Percentiles rank a stretch among this genome's conserved stretches.
Evolutionary conservation across 1,140 invertebrate genomes (phyloP).

Genomic region (Daktulosphaira vitifoliae): DNA sequence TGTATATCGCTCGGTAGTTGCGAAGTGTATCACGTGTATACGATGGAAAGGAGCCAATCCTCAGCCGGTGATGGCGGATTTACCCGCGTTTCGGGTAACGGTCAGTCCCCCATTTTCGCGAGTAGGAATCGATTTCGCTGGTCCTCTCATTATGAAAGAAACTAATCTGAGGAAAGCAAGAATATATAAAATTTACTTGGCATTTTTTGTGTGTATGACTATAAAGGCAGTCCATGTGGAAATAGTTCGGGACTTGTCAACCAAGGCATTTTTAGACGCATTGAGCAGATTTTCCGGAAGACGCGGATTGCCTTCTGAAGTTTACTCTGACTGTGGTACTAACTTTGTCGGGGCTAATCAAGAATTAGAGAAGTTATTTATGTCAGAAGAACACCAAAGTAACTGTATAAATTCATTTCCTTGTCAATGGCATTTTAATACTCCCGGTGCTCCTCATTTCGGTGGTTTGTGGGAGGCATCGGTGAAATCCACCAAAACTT

Average conservation of each 20-base stretch:
- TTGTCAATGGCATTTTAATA: constrained; percentile 39
- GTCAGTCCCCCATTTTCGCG: too few species aligned
- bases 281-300: constrained; percentile 39
- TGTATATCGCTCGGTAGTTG: too few species aligned
- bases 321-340: constrained; percentile 41
- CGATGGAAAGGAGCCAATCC: too few species aligned
- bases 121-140: too few species aligned
- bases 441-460: constrained; percentile 38
- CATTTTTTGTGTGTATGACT: constrained; percentile 44
- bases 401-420: not conserved
- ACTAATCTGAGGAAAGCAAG: constrained; percentile 28
- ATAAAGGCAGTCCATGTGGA: constrained; percentile 44
- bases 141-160: constrained; percentile 39
- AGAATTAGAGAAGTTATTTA: too few species aligned
- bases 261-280: constrained; percentile 39
- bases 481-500: constrained; percentile 39
- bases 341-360: too few species aligned
- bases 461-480: constrained; percentile 41
- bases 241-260: constrained; percentile 40
- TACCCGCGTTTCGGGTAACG: too few species aligned
- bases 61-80: too few species aligned
- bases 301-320: constrained; percentile 35
- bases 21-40: too few species aligned
- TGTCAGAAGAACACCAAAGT: not conserved
- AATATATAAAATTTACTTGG: constrained; percentile 40